Conservation (phyloP, 2,888 invertebrate species). For the Carpatolechia fugitivella region DNA sequence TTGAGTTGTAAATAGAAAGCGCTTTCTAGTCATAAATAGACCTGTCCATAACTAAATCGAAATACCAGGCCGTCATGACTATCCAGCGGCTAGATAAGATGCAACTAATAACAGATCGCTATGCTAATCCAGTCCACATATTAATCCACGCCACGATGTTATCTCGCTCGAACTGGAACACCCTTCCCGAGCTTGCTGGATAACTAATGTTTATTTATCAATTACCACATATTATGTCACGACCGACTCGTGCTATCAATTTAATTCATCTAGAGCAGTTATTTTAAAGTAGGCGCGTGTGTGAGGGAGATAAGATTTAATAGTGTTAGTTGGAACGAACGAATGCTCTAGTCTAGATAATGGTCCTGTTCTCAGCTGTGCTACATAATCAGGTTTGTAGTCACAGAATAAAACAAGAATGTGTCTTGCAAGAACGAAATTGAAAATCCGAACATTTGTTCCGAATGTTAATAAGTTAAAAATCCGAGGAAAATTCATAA, state of each 20-base stretch:
- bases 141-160: conserved; percentile 13
- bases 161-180: conserved; percentile 14
- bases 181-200: conserved; percentile 22
- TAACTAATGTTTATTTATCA: conserved; percentile 52
- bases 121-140: conserved; percentile 16
- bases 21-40: neutral
- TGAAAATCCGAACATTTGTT: too few relatives aligned
- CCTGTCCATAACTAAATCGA: neutral
- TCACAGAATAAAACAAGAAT: neutral
- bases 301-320: conserved; percentile 19
- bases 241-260: conserved; percentile 47
- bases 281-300: conserved; percentile 43
- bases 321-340: neutral
- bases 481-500: too few relatives aligned
- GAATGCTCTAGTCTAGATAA: neutral
- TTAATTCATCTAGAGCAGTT: conserved; percentile 54
- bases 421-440: neutral
- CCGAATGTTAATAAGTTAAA: too few relatives aligned
- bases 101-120: conserved; percentile 10
- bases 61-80: conserved; percentile 4
- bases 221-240: conserved; percentile 62
- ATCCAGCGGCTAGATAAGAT: conserved; percentile 7
- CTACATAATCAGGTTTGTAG: neutral
- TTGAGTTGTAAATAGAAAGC: neutral
- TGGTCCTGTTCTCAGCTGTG: neutral